phyloP scores from a whole-genome alignment of 2,797 vertebrate species.

The Ceyx erithaca region DNA sequence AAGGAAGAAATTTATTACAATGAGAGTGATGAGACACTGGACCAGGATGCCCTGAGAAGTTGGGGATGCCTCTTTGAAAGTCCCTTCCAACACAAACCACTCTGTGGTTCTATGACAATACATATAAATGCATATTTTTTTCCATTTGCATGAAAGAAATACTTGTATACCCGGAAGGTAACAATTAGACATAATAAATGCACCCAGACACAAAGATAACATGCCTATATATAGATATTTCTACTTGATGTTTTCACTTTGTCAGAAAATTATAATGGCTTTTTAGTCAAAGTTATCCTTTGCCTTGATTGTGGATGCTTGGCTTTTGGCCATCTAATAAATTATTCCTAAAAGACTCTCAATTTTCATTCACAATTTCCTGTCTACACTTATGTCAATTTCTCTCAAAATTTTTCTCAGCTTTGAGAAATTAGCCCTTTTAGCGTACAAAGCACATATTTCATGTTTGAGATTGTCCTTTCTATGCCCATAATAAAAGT shows the following conservation, averaged over 20 bases:
- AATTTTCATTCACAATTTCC: slow-evolving; percentile 56
- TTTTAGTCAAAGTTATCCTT: slow-evolving; percentile 29
- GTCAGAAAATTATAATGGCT: background rate
- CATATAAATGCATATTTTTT: background rate
- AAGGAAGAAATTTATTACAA: accelerated
- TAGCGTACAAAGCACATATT: slow-evolving; percentile 14
- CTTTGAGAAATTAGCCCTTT: slow-evolving; percentile 43
- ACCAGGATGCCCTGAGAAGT: background rate
- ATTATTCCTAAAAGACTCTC: slow-evolving; percentile 38
- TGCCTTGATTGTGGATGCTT: background rate
- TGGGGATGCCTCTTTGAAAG: background rate
- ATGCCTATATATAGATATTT: background rate
- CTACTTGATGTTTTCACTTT: background rate
- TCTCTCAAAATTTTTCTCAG: slow-evolving; percentile 23
- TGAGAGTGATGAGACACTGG: background rate
- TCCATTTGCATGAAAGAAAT: background rate
- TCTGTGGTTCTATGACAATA: background rate
- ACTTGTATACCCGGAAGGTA: background rate
- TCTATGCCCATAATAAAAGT: background rate
- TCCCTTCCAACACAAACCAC: background rate
- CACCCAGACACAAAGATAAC: background rate
- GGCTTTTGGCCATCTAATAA: slow-evolving; percentile 47
- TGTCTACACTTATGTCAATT: slow-evolving; percentile 41
- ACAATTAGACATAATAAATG: background rate
- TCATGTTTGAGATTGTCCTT: slow-evolving; percentile 17